phyloP scores from a whole-genome alignment of 2,888 invertebrate genomes.

The Drosophila ustulata region DNA sequence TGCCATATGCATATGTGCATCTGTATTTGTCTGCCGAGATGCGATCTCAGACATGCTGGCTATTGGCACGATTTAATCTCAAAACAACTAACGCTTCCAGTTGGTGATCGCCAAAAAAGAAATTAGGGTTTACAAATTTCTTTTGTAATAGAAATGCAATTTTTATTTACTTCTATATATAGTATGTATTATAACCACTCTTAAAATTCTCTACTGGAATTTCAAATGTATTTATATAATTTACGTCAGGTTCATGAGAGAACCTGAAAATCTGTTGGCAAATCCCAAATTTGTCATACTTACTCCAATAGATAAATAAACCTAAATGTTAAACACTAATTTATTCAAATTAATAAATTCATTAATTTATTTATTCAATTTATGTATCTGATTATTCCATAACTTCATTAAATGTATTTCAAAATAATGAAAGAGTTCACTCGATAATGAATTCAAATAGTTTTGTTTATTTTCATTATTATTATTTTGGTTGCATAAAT shows the following conservation, averaged over 20 bases:
- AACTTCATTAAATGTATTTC: too few species aligned
- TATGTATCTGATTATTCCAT: background rate
- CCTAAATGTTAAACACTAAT: background rate
- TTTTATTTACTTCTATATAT: background rate
- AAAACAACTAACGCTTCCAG: background rate
- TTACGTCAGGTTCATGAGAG: background rate
- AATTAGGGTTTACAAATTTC: background rate
- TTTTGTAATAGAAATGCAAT: background rate
- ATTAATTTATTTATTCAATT: background rate
- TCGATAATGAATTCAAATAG: background rate
- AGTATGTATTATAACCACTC: too few species aligned
- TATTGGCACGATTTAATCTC: background rate
- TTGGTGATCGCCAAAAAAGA: background rate
- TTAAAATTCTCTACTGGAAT: too few species aligned
- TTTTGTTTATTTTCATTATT: background rate
- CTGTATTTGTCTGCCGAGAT: background rate
- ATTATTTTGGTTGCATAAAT: background rate
- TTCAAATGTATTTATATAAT: background rate
- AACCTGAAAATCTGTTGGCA: background rate
- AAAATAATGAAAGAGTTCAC: background rate
- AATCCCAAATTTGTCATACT: background rate
- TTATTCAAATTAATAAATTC: background rate
- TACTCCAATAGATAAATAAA: background rate
- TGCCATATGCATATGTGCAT: conserved; percentile 2
- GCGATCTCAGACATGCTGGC: background rate